Percentiles rank a stretch among this genome's conserved stretches.
Evolutionary conservation across 2,797 vertebrate species (phyloP).

Genomic region (Xerus rutilus): DNA sequence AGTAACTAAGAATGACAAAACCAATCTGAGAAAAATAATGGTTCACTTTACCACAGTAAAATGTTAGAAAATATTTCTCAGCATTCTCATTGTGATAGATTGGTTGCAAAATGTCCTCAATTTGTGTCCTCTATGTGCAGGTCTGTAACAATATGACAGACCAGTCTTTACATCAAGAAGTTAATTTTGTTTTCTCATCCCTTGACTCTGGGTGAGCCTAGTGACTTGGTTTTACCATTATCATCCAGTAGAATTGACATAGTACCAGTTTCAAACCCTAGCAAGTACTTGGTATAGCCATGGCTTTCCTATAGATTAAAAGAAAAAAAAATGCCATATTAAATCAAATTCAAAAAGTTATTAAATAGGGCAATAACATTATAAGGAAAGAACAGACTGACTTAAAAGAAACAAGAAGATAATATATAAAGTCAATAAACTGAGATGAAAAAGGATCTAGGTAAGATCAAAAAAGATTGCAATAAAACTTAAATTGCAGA

Average conservation of each 20-base stretch:
- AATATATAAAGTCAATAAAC: conserved; percentile 64
- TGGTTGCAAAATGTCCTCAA: background rate
- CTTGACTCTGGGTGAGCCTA: background rate
- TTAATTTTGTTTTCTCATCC: background rate
- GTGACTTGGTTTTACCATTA: background rate
- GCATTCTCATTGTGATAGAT: background rate
- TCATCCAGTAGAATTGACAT: background rate
- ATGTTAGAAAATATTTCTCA: background rate
- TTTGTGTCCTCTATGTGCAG: background rate
- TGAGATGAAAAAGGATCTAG: conserved; percentile 55
- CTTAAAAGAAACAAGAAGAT: conserved; percentile 39
- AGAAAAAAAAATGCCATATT: conserved; percentile 1
- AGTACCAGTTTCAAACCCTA: background rate
- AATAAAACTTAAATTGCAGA: conserved; percentile 62
- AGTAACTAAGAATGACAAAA: background rate
- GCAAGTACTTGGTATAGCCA: background rate
- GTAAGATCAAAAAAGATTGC: conserved; percentile 48
- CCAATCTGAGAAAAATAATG: background rate
- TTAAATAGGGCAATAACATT: conserved; percentile 51
- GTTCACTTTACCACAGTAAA: background rate
- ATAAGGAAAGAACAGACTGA: conserved; percentile 31
- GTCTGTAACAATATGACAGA: background rate
- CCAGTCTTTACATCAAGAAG: background rate
- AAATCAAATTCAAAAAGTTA: conserved; percentile 63
- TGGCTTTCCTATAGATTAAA: conserved; percentile 28